Base-by-base conservation (phyloP, 2,113 vertebrate species). In the Phylloscopus whistleri region DNA sequence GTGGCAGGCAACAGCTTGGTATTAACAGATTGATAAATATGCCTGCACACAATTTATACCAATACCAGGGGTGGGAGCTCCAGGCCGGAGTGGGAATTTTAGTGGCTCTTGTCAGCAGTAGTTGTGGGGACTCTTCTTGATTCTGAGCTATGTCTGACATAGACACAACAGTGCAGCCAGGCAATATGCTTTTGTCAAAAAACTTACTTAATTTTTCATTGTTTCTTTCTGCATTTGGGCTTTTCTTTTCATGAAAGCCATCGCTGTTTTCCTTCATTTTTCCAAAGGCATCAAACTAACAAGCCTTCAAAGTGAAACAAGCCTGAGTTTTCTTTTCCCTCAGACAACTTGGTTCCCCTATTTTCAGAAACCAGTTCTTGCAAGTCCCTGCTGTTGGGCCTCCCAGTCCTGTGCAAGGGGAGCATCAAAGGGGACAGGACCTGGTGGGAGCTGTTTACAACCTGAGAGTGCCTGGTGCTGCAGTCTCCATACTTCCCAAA, bases 231-330 rank as follows among this genome's bases (percentile, higher is more conserved):
- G 44, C 10, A 28, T 82, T 74, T 78, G 48, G 27, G 23, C 10
- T 8, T 64, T 79, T 69, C 28, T 74, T 64, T 90, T 63, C 27
- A 58, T 80, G 28, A 46, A 77, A 85, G 87, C 7, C 55, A 67
- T 88, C 5, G 3, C 74, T 68, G 44, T 48, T 91, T 91, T 87
- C 48, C 75, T 90, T 87, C 28, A 6, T 63, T 93, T 84, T 84
- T 79, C 43, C 39, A 68, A 75, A 93, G 22, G 49, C 7, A 4
- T n/a, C 44, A 89, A 91, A 76, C 80, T 89, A 95, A 88, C 37
- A 92, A 81, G 13, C 1, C 69, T 95, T 89, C 62, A 73, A 87
- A 91, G 62, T 66, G 70, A 91, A 93, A 83, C 46, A 52, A 93
- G 26, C 44, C 37, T 49, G 41, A 59, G 43, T 68, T 78, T 92